phyloP scores from a whole-genome alignment of 2,888 invertebrate genomes.

The Pediacus dermestoides region DNA sequence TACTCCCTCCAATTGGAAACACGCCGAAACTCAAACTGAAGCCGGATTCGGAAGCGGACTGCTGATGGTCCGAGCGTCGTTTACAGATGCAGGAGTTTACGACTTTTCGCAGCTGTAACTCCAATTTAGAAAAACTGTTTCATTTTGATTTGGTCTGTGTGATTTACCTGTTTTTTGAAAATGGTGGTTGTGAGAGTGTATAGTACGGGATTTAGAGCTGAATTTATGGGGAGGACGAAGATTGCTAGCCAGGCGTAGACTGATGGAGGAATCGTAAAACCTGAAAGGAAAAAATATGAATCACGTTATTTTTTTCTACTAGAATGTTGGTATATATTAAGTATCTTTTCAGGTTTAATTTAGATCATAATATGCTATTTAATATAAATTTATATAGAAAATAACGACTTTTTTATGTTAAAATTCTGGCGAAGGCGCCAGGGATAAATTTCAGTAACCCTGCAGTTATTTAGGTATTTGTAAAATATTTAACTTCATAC shows the following conservation, averaged over 20 bases:
- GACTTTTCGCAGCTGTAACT: slow-evolving; percentile 39
- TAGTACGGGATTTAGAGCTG: slow-evolving; percentile 60
- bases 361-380: too few species aligned
- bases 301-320: too few species aligned
- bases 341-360: too few species aligned
- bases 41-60: slow-evolving; percentile 51
- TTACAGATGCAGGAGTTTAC: slow-evolving; percentile 37
- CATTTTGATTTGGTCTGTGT: background rate
- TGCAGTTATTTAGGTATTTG: too few species aligned
- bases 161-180: slow-evolving; percentile 56
- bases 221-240: slow-evolving; percentile 60
- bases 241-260: slow-evolving; percentile 62
- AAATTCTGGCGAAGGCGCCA: too few species aligned
- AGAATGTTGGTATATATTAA: too few species aligned
- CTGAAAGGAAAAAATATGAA: too few species aligned
- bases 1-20: slow-evolving; percentile 46
- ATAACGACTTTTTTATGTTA: too few species aligned
- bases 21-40: slow-evolving; percentile 51
- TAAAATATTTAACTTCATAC: too few species aligned
- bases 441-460: too few species aligned
- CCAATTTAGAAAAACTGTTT: background rate
- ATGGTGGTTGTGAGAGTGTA: slow-evolving; percentile 60
- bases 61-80: slow-evolving; percentile 36
- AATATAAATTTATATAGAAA: too few species aligned
- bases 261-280: slow-evolving; percentile 53